Conservation (phyloP, 2,113 vertebrate genomes). For the Chelonoidis abingdonii region DNA sequence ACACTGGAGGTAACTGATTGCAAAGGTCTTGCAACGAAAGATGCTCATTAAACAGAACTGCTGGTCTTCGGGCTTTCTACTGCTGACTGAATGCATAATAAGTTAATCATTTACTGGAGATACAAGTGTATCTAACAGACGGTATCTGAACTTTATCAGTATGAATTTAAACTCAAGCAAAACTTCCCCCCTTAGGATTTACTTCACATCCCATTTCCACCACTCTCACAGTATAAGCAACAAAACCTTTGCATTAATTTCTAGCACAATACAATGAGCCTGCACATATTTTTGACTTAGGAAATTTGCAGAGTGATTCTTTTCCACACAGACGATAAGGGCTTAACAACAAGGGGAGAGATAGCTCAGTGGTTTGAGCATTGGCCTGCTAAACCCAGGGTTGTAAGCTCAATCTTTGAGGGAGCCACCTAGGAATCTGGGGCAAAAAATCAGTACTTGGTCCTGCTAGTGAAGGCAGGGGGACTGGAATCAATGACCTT, state of each 20-base stretch:
- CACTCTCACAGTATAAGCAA: slow-evolving; percentile 29
- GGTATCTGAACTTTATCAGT: background rate
- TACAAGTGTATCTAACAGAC: slow-evolving; percentile 18
- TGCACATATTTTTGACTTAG: slow-evolving; percentile 13
- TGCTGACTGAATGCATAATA: background rate
- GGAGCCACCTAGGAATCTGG: no score
- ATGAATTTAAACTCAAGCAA: slow-evolving; percentile 16
- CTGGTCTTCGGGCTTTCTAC: background rate
- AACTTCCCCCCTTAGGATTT: slow-evolving; percentile 19
- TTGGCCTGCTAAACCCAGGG: no score
- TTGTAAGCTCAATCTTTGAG: no score
- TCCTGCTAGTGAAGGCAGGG: no score
- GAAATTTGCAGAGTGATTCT: background rate
- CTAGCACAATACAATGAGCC: background rate
- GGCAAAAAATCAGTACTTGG: no score
- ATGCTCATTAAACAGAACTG: slow-evolving; percentile 2
- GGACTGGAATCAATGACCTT: no score
- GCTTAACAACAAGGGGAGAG: background rate
- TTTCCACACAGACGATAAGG: slow-evolving; percentile 20
- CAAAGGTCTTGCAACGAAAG: slow-evolving; percentile 1
- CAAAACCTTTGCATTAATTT: slow-evolving; percentile 33
- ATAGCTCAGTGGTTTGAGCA: no score
- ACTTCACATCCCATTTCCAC: slow-evolving; percentile 24
- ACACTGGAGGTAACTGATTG: background rate
- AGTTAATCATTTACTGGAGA: slow-evolving; percentile 48